Evolutionary conservation across 2,113 vertebrate genomes (phyloP), one percentile per base, ranked within the genome.

Genomic region (Otolemur garnettii): DNA sequence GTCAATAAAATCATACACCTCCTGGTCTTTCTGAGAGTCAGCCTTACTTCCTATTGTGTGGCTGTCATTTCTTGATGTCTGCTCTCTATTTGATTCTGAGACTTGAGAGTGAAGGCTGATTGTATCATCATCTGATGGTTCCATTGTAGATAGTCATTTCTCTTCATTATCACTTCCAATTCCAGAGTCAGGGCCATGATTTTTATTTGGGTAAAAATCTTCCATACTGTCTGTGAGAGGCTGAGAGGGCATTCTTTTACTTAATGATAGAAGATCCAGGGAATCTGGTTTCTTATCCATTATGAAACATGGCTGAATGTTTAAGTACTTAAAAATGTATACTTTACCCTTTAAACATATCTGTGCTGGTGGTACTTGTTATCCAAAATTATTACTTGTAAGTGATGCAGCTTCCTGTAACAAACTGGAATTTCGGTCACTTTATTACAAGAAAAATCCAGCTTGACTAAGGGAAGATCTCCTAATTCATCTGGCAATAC

Each of bases 391-490:
- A 99, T 99, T 96, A 99, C 98, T 99, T 99, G 99, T 98, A 99
- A 99, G 90, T 99, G 99, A 97, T 99, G 98, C 90, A 99, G 98
- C 95, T 99, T 99, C 96, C 99, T 99, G 97, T 99, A 99, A 97
- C 99, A 99, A 97, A 98, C 95, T 77, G 99, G 99, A 97, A 99
- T 99, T 98, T 99, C 99, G 42, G 99, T 99, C 97, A 99, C 99
- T 98, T 99, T 99, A 98, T 99, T 99, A 98, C 99, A 99, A 90
- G 99, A 99, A 98, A 99, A 99, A 98, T 99, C 99, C 96, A 99
- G 98, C 96, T 99, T 99, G 97, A 99, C 99, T 98, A 99, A 99
- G 9, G 99, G 99, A 97, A 99, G 98, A 95, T 99, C 99, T 78
- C 99, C 99, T 98, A 99, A 94, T 98, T 99, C 99, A 97, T 99